A percentile compares a stretch with the other conserved stretches of the same genome.
Evolutionary conservation across 2,888 invertebrate species (phyloP).

Genomic region (Encarsia formosa): DNA sequence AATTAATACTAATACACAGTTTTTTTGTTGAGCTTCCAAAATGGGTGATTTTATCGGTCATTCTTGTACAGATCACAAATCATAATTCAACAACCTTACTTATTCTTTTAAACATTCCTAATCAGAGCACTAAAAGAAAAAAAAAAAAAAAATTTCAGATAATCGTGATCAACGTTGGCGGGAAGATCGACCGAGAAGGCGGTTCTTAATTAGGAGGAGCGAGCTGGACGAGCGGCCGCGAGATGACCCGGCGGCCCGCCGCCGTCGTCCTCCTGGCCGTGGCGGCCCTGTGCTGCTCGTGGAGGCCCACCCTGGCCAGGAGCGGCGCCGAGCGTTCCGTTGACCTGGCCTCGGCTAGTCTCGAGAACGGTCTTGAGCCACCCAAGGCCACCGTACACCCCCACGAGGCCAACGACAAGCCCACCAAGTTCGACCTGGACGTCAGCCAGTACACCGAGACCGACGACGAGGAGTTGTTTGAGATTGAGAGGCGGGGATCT

Average conservation of each 20-base stretch:
- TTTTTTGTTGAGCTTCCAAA: too few species aligned
- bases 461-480: slow-evolving; percentile 47
- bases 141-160: too few species aligned
- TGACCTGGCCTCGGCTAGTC: slow-evolving; percentile 4
- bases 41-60: too few species aligned
- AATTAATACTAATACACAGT: too few species aligned
- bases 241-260: slow-evolving; percentile 21
- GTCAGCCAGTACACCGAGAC: slow-evolving; percentile 36
- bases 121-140: too few species aligned
- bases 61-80: too few species aligned
- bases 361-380: slow-evolving; percentile 13
- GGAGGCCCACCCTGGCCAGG: slow-evolving; percentile 35
- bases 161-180: background rate
- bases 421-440: slow-evolving; percentile 44
- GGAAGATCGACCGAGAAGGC: slow-evolving; percentile 12
- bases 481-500: slow-evolving; percentile 41
- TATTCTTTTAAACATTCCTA: too few species aligned
- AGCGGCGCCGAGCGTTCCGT: slow-evolving; percentile 27
- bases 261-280: slow-evolving; percentile 29
- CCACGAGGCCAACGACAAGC: slow-evolving; percentile 35
- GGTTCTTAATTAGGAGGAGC: slow-evolving; percentile 21
- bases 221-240: slow-evolving; percentile 32
- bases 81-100: too few species aligned
- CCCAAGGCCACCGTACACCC: slow-evolving; percentile 16
- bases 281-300: slow-evolving; percentile 35